Conservation (phyloP, 2,888 invertebrate genomes). For the Cheilosia soror region DNA sequence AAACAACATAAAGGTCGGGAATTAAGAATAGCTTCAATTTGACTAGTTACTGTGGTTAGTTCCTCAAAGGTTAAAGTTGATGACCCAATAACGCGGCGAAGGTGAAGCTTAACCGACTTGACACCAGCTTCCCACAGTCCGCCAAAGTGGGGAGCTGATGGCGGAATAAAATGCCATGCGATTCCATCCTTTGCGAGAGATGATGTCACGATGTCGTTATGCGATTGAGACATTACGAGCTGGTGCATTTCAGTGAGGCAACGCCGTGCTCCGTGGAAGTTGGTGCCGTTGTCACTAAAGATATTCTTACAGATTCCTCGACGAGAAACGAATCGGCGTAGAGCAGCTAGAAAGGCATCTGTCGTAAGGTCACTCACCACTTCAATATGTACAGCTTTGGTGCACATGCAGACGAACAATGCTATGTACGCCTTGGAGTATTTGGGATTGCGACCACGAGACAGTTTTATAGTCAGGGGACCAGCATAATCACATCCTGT, state of each 20-base stretch:
- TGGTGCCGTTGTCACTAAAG: conserved; percentile 61
- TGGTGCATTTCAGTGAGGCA: conserved; percentile 16
- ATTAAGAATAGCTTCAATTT: conserved; percentile 64
- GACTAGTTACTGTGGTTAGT: conserved; percentile 53
- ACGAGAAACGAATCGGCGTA: conserved; percentile 52
- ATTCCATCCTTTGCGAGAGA: no score
- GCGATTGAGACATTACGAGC: no score
- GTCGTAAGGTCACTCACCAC: conserved; percentile 47
- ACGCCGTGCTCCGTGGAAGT: conserved; percentile 63
- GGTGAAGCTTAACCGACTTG: conserved; percentile 4
- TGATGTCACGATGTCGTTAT: no score
- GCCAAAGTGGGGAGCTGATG: no score
- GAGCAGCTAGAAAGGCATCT: conserved; percentile 53
- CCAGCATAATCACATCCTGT: conserved; percentile 40
- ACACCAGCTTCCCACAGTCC: no score
- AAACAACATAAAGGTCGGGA: conserved; percentile 46
- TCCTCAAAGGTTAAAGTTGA: conserved; percentile 50
- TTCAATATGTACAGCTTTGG: conserved; percentile 45
- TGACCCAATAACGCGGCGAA: conserved; percentile 41
- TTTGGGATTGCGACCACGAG: conserved; percentile 34
- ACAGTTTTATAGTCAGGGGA: conserved; percentile 34
- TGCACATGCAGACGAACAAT: conserved; percentile 45
- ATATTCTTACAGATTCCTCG: neutral
- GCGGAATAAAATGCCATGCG: no score
- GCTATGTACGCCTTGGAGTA: conserved; percentile 42